A percentile compares a stretch with the other conserved stretches of the same genome.
phyloP scores from a whole-genome alignment of 2,797 vertebrate species.

The Lepus townsendii region DNA sequence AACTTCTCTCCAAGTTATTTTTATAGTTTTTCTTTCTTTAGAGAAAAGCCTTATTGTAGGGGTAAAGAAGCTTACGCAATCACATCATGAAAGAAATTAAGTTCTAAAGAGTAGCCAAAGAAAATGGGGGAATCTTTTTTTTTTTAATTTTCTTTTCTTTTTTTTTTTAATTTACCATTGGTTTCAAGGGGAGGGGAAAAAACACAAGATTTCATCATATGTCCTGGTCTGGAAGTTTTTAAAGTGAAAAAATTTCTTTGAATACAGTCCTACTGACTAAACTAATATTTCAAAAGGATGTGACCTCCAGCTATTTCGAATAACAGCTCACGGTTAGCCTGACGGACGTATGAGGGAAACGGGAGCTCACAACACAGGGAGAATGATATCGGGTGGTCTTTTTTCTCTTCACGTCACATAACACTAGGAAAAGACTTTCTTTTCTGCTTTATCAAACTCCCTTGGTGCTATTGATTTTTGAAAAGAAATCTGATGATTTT shows the following conservation, averaged over 20 bases:
- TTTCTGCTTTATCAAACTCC: slow-evolving; percentile 59
- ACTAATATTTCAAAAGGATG: slow-evolving; percentile 87
- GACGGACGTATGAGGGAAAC: slow-evolving; percentile 84
- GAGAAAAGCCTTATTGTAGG: slow-evolving; percentile 54
- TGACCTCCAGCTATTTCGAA: slow-evolving; percentile 85
- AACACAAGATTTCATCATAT: slow-evolving; percentile 80
- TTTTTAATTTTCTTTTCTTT: background rate
- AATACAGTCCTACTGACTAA: slow-evolving; percentile 84
- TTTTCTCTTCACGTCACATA: slow-evolving; percentile 81
- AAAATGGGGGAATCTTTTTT: slow-evolving; percentile 13
- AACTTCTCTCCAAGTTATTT: slow-evolving; percentile 70
- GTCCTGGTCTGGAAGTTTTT: slow-evolving; percentile 83
- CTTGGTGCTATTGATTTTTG: slow-evolving; percentile 4
- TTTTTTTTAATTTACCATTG: slow-evolving; percentile 15
- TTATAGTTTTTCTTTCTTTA: slow-evolving; percentile 66
- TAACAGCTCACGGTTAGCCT: slow-evolving; percentile 83
- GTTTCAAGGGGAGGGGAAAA: slow-evolving; percentile 78
- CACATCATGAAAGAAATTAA: slow-evolving; percentile 54
- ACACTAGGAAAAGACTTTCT: slow-evolving; percentile 76
- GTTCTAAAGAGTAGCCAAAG: slow-evolving; percentile 54
- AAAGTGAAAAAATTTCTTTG: slow-evolving; percentile 85
- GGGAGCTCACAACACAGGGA: slow-evolving; percentile 71
- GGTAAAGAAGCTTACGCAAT: slow-evolving; percentile 56
- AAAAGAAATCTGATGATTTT: background rate
- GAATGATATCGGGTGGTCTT: slow-evolving; percentile 58